Conservation (phyloP, 2,113 vertebrate genomes). For the Lonchura striata region DNA sequence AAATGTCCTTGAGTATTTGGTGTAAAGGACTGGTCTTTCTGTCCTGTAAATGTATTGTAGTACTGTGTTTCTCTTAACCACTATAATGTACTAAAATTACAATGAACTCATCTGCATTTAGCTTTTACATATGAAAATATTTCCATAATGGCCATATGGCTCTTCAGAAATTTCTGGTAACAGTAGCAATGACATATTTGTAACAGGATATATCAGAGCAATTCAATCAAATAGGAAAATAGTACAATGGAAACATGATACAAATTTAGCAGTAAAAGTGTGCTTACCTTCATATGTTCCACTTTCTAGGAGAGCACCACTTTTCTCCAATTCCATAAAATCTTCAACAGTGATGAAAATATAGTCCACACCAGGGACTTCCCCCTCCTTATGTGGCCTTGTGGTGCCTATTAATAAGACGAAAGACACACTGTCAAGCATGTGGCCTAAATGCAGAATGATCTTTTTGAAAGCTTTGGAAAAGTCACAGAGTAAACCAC, state of each 20-base stretch:
- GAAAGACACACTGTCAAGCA: conserved; percentile 21
- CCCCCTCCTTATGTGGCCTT: conserved; percentile 97
- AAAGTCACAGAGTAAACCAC: neutral
- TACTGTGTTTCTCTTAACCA: neutral
- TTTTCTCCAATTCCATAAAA: conserved; percentile 98
- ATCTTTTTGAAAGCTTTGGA: conserved; percentile 20
- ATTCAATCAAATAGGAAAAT: neutral
- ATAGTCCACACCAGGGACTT: conserved; percentile 98
- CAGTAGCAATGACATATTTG: neutral
- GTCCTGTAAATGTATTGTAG: neutral
- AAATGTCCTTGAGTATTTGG: neutral
- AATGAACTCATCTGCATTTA: neutral
- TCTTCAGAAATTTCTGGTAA: neutral
- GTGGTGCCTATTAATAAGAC: conserved; percentile 86
- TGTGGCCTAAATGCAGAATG: neutral
- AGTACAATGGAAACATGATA: neutral
- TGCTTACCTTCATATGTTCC: conserved; percentile 98
- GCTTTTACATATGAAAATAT: neutral
- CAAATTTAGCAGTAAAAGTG: neutral
- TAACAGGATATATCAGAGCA: neutral
- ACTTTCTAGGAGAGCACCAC: conserved; percentile 94
- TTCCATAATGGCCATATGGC: neutral
- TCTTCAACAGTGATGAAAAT: conserved; percentile 95
- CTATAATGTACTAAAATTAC: neutral
- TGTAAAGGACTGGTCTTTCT: neutral